Conservation (phyloP, 2,888 invertebrate species). For the Leuctra nigra region DNA sequence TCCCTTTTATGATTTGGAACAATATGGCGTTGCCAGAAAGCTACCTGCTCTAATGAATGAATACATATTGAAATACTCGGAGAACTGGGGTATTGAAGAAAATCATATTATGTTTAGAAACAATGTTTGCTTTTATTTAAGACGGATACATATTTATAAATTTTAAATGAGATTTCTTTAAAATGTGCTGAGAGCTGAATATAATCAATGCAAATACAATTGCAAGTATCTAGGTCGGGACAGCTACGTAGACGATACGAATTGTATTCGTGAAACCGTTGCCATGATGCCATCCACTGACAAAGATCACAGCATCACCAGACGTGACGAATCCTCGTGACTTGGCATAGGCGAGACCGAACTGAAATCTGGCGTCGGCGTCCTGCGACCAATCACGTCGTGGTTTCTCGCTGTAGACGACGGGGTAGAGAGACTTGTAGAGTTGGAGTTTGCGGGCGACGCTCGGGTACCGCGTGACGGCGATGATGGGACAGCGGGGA, state of each 20-base stretch:
- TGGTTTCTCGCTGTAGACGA: constrained; percentile 49
- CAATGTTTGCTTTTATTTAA: no score
- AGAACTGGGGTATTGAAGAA: no score
- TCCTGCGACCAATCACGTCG: constrained; percentile 51
- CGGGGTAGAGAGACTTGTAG: constrained; percentile 57
- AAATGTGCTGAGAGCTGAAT: no score
- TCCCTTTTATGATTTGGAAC: no score
- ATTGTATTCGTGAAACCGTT: neutral
- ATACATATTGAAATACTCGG: no score
- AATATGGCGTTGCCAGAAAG: no score
- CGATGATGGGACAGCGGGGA: constrained; percentile 68
- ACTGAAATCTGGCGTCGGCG: constrained; percentile 52
- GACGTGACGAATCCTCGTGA: constrained; percentile 51
- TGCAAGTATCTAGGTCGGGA: no score
- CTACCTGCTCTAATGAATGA: no score
- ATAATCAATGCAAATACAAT: no score
- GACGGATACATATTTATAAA: no score
- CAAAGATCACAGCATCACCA: neutral
- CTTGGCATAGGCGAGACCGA: constrained; percentile 55
- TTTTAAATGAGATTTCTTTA: no score
- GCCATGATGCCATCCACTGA: constrained; percentile 4
- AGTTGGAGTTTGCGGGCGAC: constrained; percentile 63
- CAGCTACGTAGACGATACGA: neutral
- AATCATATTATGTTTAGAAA: no score
- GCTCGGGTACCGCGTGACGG: constrained; percentile 57